phyloP scores from a whole-genome alignment of 2,113 vertebrate genomes.

The Podarcis muralis region DNA sequence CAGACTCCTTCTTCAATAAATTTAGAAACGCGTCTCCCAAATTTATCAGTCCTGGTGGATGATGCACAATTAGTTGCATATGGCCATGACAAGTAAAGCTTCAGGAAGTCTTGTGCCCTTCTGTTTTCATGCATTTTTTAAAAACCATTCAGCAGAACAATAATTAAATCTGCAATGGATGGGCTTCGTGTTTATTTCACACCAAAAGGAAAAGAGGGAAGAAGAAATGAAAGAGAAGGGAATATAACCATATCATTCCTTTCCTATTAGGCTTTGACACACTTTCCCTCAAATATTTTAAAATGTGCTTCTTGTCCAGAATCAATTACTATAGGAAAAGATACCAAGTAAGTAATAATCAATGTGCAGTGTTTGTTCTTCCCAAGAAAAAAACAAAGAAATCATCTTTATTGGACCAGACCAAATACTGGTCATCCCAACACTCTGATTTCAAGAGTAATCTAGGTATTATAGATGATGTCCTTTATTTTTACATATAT shows the following conservation, averaged over 20 bases:
- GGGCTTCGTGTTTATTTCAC: constrained; percentile 61
- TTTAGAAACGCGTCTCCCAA: constrained; percentile 58
- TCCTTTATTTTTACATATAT: too few species aligned
- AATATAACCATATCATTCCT: constrained; percentile 38
- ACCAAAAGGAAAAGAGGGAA: constrained; percentile 45
- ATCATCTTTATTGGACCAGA: neutral
- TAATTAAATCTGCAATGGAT: constrained; percentile 60
- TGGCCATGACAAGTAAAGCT: constrained; percentile 58
- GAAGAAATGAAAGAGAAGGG: neutral
- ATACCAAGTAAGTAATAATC: neutral
- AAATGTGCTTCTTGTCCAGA: constrained; percentile 40
- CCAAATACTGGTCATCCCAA: neutral
- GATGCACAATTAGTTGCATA: constrained; percentile 57
- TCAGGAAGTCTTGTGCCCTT: constrained; percentile 60
- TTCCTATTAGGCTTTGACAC: constrained; percentile 37
- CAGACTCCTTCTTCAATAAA: constrained; percentile 73
- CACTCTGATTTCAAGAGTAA: neutral
- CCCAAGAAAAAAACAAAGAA: neutral
- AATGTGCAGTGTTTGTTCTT: neutral
- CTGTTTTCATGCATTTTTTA: constrained; percentile 54
- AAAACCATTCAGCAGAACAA: constrained; percentile 65
- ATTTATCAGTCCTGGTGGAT: constrained; percentile 57
- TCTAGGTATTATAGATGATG: neutral
- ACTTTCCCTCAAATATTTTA: constrained; percentile 28
- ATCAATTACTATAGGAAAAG: constrained; percentile 24